Conservation (phyloP, 2,888 invertebrate genomes). For the Chloroclysta siterata region DNA sequence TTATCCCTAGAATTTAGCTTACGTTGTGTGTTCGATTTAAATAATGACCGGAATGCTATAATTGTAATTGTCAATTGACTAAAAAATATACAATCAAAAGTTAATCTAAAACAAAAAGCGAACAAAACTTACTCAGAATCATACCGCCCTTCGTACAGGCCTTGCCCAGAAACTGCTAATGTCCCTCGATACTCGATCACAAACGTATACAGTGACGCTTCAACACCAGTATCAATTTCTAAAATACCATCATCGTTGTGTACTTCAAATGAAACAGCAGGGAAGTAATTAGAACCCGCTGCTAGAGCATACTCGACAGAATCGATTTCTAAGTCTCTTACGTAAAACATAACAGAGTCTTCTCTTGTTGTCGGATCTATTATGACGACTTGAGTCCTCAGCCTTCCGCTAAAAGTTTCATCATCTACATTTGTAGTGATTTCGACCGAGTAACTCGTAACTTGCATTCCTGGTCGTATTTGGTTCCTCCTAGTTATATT, state of each 20-base stretch:
- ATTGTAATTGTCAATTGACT: not conserved
- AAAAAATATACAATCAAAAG: not conserved
- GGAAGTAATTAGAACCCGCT: slow-evolving; percentile 38
- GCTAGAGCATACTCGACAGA: slow-evolving; percentile 51
- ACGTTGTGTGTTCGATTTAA: no score
- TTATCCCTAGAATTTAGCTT: no score
- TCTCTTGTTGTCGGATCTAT: slow-evolving; percentile 47
- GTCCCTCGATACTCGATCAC: slow-evolving; percentile 57
- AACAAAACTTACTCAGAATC: slow-evolving; percentile 51
- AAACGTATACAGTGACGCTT: slow-evolving; percentile 50
- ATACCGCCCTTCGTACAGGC: slow-evolving; percentile 54
- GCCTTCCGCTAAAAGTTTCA: slow-evolving; percentile 54
- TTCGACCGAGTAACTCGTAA: slow-evolving; percentile 52
- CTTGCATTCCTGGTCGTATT: slow-evolving; percentile 60
- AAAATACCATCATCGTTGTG: slow-evolving; percentile 52
- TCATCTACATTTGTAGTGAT: slow-evolving; percentile 48
- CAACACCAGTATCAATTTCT: slow-evolving; percentile 49
- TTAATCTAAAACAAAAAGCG: not conserved
- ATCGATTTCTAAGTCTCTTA: slow-evolving; percentile 48
- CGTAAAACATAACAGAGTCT: slow-evolving; percentile 53
- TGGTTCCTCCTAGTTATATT: slow-evolving; percentile 40
- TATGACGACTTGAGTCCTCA: slow-evolving; percentile 50
- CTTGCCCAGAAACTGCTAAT: slow-evolving; percentile 46
- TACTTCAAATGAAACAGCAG: slow-evolving; percentile 40
- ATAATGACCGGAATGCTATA: no score